Base-by-base conservation (phyloP, 2,888 invertebrate genomes). In the Plagiodera versicolora region DNA sequence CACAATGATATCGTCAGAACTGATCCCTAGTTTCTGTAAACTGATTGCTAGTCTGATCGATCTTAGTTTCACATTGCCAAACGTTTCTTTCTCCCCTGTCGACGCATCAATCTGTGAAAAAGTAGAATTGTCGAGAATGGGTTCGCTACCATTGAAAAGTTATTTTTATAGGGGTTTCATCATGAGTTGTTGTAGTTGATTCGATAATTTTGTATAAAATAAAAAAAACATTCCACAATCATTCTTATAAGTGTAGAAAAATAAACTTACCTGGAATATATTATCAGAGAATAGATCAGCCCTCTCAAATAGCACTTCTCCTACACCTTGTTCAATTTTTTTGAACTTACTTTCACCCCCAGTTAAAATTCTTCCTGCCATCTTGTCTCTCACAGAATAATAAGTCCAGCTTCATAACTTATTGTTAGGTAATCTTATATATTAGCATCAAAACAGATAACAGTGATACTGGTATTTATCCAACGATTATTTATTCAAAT, bases 41-140 rank as follows among this genome's bases (percentile, higher is more conserved):
- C 79, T 75, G 10, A 74, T 76, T 0, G 84, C 85, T 58, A 82
- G 80, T 24, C 78, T 73, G 2, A 82, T 77, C 1, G 81, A 78
- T 17, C 82, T 75, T 17, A 75, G 67, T 58, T 61, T 61, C 14
- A 68, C 60, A 30, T 45, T 58, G 1, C 11, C 45, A 32, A 59
- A 68, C 0, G 67, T 51, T 63, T 67, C 64, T 14, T 50, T 39
- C 20, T 55, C 2, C 6, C 59, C 56, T 8, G 63, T 59, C 6
- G 8, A 14, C 1, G 52, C 57, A 47, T 66, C 64, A 8, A 68
- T 60, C 68, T 68, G 17, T 18, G 56, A 59, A 53, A 39, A 39
- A 4, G 14, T 35, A 30, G 16, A 20, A 17, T n/a, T n/a, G n/a
- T n/a, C n/a, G n/a, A n/a, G n/a, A n/a, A n/a, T n/a, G n/a, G n/a